Evolutionary conservation across 2,797 vertebrate species (phyloP), one percentile per base, ranked within the genome.

Genomic region (Tapera naevia): DNA sequence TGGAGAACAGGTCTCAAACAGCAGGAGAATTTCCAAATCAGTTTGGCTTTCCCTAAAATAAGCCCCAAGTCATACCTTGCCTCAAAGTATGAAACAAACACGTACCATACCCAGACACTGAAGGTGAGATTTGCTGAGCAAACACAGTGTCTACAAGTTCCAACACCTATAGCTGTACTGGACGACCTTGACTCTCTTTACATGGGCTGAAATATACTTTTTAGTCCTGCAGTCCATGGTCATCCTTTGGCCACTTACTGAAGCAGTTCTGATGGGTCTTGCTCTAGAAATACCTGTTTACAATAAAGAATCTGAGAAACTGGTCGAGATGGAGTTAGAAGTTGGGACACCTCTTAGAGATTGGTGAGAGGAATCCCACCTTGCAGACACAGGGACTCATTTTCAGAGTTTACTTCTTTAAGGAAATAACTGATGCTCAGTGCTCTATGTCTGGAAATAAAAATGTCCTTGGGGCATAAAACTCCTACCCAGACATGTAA

Each of bases 201-300:
- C 1, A 0, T 27, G 50, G 10, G 18, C 39, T 30, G 5, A 65
- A 62, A 27, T 28, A 11, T 2, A 3, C 8, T 46, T 93, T 58
- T 50, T 27, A 58, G 24, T 60, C 32, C 61, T 25, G 21, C 7
- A 25, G 19, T 10, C 46, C 10, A 2, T 37, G 45, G 9, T 56
- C 23, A 45, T 72, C 66, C 32, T 64, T 4, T 24, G 80, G 75
- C 16, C 64, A 18, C 43, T 2, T 4, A 13, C 23, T 28, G n/a
- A 70, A 76, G 45, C 39, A 32, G 5, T 35, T 69, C 1, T 7
- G 33, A 8, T 35, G 10, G 11, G 11, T 17, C 25, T 57, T 91
- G 5, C 46, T 18, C 16, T 61, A 53, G n/a, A 50, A 71, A 75
- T 84, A 22, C 10, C 19, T 33, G 3, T 67, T 70, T 4, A 0